Percentiles rank a stretch among this genome's conserved stretches.
phyloP scores from a whole-genome alignment of 2,113 vertebrate species.

The Chionomys nivalis region DNA sequence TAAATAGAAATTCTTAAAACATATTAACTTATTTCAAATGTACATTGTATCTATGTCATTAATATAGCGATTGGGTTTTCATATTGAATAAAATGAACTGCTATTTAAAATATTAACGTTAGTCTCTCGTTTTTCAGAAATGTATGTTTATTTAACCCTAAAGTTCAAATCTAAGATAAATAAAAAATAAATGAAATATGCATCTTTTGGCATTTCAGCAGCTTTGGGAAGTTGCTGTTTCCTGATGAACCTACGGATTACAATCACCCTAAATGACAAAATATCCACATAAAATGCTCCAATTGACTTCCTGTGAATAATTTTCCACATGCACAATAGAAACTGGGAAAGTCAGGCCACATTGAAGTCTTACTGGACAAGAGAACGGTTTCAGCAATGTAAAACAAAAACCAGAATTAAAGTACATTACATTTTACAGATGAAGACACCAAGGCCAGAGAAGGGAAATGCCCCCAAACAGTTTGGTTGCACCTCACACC shows the following conservation, averaged over 20 bases:
- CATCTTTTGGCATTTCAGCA: slow-evolving; percentile 2
- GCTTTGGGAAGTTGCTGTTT: slow-evolving; percentile 7
- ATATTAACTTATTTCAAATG: slow-evolving; percentile 53
- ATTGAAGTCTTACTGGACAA: not conserved
- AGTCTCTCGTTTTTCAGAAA: slow-evolving; percentile 30
- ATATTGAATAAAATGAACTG: slow-evolving; percentile 38
- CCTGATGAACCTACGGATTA: not conserved
- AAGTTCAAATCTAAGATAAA: slow-evolving; percentile 53
- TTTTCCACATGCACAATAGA: not conserved
- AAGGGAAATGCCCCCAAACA: not conserved
- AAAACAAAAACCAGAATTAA: not conserved
- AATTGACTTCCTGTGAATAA: slow-evolving; percentile 26
- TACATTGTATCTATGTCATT: slow-evolving; percentile 20
- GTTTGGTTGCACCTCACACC: not conserved
- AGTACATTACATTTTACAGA: slow-evolving; percentile 26
- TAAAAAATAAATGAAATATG: slow-evolving; percentile 23
- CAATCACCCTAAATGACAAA: not conserved
- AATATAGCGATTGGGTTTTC: slow-evolving; percentile 26
- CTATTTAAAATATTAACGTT: slow-evolving; percentile 22
- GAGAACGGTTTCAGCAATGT: not conserved
- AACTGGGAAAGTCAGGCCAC: not conserved
- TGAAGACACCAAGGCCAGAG: not conserved
- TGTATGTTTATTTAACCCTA: slow-evolving; percentile 39
- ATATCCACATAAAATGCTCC: not conserved
- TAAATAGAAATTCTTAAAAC: slow-evolving; percentile 25